A percentile compares a stretch with the other conserved stretches of the same genome.
Conservation (phyloP, 2,113 vertebrate species). For the Sinocyclocheilus grahami region DNA sequence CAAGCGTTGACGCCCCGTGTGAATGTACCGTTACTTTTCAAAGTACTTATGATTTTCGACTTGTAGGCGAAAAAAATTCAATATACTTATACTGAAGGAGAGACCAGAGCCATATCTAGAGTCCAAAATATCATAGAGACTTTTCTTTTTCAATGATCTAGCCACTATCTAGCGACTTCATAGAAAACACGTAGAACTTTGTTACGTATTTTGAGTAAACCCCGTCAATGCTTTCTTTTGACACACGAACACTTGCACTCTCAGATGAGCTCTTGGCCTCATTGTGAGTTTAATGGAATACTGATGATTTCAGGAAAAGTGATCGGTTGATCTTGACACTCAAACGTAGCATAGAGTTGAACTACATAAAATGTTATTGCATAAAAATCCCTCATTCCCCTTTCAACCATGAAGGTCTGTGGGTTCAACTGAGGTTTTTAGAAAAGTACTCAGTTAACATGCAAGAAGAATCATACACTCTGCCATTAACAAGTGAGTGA, state of each 20-base stretch:
- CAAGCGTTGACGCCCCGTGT: no score
- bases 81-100: no score
- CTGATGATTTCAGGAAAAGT: neutral
- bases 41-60: neutral
- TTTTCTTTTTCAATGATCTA: no score
- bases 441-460: constrained; percentile 31
- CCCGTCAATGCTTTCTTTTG: no score
- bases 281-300: neutral
- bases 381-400: constrained; percentile 35
- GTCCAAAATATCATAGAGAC: neutral
- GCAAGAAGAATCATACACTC: neutral
- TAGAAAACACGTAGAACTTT: no score
- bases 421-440: constrained; percentile 57
- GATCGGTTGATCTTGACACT: neutral
- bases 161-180: no score
- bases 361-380: neutral
- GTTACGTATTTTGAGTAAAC: no score
- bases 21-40: neutral
- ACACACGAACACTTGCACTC: neutral
- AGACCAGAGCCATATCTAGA: no score
- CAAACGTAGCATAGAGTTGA: neutral
- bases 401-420: constrained; percentile 46
- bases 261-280: neutral
- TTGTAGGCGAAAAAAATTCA: no score
- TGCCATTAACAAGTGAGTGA: neutral